Evolutionary conservation across 2,797 vertebrate genomes (phyloP), one percentile per base, ranked within the genome.

Genomic region (Petrocephalus sullivani): DNA sequence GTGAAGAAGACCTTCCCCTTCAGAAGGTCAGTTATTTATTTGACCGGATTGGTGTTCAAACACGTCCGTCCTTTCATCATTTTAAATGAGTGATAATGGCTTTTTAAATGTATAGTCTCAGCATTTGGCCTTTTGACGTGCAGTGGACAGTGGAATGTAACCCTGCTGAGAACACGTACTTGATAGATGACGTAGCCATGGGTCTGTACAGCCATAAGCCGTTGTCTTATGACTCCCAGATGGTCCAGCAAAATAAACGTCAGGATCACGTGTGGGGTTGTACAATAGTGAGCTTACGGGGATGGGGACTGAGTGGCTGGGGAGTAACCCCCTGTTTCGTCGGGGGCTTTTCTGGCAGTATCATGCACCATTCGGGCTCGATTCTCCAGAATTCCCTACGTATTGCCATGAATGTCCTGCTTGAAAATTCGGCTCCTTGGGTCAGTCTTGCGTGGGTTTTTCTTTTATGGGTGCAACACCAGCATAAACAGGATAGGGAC

Each of bases 171-270:
- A 23, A 49, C 10, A 33, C 81, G 56, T 82, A 41, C 51, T 88
- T 88, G 85, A 89, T 54, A 12, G 83, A 85, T 89, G 88, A 88
- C 56, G 88, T 64, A 85, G 81, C 21, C 19, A 51, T 86, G 7
- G 28, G 4, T 87, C 85, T n/a, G 12, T 49, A 54, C 57, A 21
- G n/a, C 28, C 28, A 83, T 75, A 57, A 8, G 46, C 57, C 49
- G 58, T 37, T 53, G 85, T 87, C 88, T 86, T 49, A 86, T 71
- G 87, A 87, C 61, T 90, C 87, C 85, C 89, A 88, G 71, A 87
- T 86, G 75, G 82, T 88, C 21, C 23, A 16, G 41, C 21, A 64
- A 64, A 88, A n/a, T 4, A 51, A 81, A 14, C 81, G 16, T 5
- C 46, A 86, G 19, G 85, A 21, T 58, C 78, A 87, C 28, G 1